phyloP scores from a whole-genome alignment of 1,140 invertebrate species.

The Antheraea pernyi region DNA sequence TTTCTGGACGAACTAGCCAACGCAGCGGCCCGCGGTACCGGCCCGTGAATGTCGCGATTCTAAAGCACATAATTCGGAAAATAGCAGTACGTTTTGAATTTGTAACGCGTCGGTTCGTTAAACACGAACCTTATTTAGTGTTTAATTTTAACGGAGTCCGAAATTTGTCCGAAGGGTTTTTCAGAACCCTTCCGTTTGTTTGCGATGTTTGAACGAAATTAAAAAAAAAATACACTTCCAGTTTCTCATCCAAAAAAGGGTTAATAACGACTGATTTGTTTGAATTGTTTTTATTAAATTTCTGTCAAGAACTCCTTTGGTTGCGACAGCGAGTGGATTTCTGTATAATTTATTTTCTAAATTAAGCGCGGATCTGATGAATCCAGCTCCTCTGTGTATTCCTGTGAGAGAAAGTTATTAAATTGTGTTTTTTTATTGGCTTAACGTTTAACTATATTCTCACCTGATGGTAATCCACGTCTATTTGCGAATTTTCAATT shows the following conservation, averaged over 20 bases:
- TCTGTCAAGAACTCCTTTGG: not conserved
- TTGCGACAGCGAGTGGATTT: not conserved
- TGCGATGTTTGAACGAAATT: not conserved
- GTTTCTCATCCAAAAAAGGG: conserved; percentile 5
- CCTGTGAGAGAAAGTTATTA: no score
- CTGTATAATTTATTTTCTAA: not conserved
- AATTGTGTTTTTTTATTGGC: no score
- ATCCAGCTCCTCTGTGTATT: no score
- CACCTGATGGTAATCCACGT: no score
- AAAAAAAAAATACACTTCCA: not conserved
- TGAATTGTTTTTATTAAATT: conserved; percentile 2
- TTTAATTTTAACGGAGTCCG: conserved; percentile 21
- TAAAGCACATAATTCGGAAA: conserved; percentile 7
- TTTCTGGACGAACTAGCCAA: not conserved
- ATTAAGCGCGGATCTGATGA: not conserved
- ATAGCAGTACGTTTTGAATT: not conserved
- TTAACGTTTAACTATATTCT: no score
- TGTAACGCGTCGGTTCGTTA: conserved; percentile 13
- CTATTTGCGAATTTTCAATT: no score
- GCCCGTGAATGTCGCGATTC: not conserved
- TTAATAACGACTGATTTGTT: conserved; percentile 8
- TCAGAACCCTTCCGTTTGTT: conserved; percentile 6
- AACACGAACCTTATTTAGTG: conserved; percentile 19
- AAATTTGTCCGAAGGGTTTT: not conserved
- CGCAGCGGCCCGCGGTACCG: not conserved